Base-by-base conservation (phyloP, 2,113 vertebrate species). In the Anser brachyrhynchus region DNA sequence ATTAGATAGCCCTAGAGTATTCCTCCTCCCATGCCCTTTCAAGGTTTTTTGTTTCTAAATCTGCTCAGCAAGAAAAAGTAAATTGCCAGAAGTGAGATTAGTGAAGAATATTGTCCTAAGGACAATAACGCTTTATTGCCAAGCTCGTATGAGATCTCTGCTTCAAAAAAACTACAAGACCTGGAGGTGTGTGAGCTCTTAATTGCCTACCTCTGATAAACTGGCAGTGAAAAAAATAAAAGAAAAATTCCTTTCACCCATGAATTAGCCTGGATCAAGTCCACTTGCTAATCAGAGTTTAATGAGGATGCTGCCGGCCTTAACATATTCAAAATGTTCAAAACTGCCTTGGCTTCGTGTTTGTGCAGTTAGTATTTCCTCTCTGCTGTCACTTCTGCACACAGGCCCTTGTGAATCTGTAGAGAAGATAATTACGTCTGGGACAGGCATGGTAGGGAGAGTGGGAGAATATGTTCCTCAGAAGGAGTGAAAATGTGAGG, bases 81-180 rank as follows among this genome's bases (percentile, higher is more conserved):
- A 98, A 98, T 98, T 98, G 98, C 97, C 97, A 98, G 98, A 98
- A 98, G 98, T 98, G 98, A 98, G 98, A 98, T 98, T 98, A 98
- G 98, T 97, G 94, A 94, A 92, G 97, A 96, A 98, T 97, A 98
- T 98, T 98, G 98, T 98, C 97, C 97, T 89, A 97, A 87, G 97
- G 94, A 98, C 97, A 98, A 98, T 98, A 92, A 97, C 95, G 96
- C 97, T 98, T 98, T 98, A 97, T 98, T 90, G 92, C 90, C 95
- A 95, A 93, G 95, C 97, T 98, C 87, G 97, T 98, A 97, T 97
- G 97, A 98, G 97, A 97, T 97, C 95, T 86, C 83, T 14, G 91
- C 94, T 98, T 98, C 97, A 98, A 98, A 98, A 98, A 96, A 98
- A 91, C 95, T 91, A 91, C 93, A 94, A 96, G 96, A 97, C 90